Conservation (phyloP, 53 echinoderm and acorn worm species). For the Crossaster papposus region DNA sequence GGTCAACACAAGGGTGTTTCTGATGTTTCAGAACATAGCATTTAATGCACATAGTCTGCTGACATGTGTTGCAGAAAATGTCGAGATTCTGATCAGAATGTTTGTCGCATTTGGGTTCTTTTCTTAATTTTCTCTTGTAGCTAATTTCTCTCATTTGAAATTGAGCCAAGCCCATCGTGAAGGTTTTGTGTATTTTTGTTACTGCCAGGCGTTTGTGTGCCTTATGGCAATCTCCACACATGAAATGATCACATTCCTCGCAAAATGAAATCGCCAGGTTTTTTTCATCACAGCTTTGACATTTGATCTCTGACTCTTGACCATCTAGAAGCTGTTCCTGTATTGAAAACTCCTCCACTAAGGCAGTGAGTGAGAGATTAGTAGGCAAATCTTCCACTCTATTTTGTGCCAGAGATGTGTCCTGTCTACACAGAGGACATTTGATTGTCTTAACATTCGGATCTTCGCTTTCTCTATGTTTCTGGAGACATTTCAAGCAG, state of each 20-base stretch:
- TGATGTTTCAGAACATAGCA: conserved; percentile 1
- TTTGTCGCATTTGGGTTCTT: conserved; percentile 37
- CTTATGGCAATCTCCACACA: conserved; percentile 12
- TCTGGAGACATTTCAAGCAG: conserved; percentile 45
- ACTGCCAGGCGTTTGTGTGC: conserved; percentile 38
- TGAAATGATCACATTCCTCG: conserved; percentile 20
- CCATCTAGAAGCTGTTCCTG: conserved; percentile 37
- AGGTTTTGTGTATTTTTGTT: conserved; percentile 33
- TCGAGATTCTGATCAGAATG: conserved; percentile 36
- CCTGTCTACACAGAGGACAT: conserved; percentile 45
- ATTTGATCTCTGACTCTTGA: conserved; percentile 30
- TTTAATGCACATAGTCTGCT: conserved; percentile 24
- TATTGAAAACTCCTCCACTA: conserved; percentile 48
- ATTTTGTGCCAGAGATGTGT: conserved; percentile 1
- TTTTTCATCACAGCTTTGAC: conserved; percentile 45
- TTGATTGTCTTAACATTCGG: not conserved
- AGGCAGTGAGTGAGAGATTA: conserved; percentile 31
- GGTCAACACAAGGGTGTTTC: not conserved
- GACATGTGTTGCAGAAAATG: conserved; percentile 50
- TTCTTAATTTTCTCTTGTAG: conserved; percentile 34
- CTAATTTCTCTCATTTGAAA: conserved; percentile 7
- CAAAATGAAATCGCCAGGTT: conserved; percentile 40
- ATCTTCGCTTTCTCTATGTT: not conserved
- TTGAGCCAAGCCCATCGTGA: conserved; percentile 35
- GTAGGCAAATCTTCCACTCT: conserved; percentile 27